Percentiles rank a stretch among this genome's conserved stretches.
These are phyloP conservation scores for Brienomyrus longianalis DNA, from an alignment of 2,113 vertebrate species.

Conservation along the genomic window DNA sequence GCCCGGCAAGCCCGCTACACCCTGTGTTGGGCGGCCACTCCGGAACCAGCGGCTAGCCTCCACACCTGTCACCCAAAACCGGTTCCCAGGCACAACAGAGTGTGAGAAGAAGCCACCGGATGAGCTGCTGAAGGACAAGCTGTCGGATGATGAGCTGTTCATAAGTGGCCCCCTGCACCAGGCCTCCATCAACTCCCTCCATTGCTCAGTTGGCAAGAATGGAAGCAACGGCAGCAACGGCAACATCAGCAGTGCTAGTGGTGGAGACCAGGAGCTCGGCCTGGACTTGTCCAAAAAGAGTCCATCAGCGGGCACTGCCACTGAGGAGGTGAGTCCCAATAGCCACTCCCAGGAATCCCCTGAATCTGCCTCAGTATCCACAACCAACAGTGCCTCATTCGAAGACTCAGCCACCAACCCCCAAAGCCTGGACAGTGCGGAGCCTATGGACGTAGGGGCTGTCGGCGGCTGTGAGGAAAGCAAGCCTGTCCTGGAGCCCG, in stretches of 20 bases:
- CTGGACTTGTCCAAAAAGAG: slow-evolving; percentile 85
- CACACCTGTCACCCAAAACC: slow-evolving; percentile 68
- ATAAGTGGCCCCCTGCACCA: slow-evolving; percentile 62
- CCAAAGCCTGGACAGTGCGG: slow-evolving; percentile 55
- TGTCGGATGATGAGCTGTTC: slow-evolving; percentile 73
- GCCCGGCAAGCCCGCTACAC: slow-evolving; percentile 53
- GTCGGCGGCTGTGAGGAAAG: slow-evolving; percentile 51
- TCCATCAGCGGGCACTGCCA: slow-evolving; percentile 63
- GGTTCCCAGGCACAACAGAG: slow-evolving; percentile 68
- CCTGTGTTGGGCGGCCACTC: slow-evolving; percentile 62
- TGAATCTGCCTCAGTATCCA: slow-evolving; percentile 63
- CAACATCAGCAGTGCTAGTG: slow-evolving; percentile 52
- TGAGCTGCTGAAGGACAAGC: slow-evolving; percentile 69
- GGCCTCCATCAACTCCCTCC: slow-evolving; percentile 56
- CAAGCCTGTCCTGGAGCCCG: slow-evolving; percentile 54
- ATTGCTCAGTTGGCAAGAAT: slow-evolving; percentile 50
- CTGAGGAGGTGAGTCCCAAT: slow-evolving; percentile 68
- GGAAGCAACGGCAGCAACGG: slow-evolving; percentile 55
- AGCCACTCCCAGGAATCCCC: slow-evolving; percentile 73
- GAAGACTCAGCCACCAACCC: slow-evolving; percentile 53
- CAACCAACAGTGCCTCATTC: slow-evolving; percentile 65
- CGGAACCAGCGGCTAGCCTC: slow-evolving; percentile 73
- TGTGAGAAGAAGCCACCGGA: slow-evolving; percentile 58
- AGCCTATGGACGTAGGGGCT: slow-evolving; percentile 71
- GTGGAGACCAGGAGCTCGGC: slow-evolving; percentile 71